Evolutionary conservation across 35 echinoderm and acorn worm species (phyloP).

Genomic region (Heliocidaris tuberculata): DNA sequence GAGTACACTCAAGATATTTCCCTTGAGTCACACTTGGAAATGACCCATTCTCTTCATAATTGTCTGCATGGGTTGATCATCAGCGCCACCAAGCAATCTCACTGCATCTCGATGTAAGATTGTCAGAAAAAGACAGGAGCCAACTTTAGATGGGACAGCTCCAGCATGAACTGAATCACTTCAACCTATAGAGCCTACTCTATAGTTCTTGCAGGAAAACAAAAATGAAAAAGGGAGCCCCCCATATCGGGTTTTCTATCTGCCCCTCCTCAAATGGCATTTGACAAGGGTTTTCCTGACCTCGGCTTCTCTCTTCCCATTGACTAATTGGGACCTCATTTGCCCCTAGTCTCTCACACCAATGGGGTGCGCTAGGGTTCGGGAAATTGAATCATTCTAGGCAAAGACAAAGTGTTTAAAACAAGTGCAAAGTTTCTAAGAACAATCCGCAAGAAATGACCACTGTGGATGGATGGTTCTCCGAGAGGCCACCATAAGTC

Average conservation of each 20-base stretch:
- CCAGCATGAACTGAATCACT: not conserved
- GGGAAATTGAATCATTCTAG: conserved; percentile 40
- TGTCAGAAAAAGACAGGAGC: not conserved
- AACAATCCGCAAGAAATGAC: not conserved
- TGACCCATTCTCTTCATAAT: not conserved
- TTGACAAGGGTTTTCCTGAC: conserved; percentile 39
- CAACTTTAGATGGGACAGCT: not conserved
- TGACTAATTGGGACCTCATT: conserved; percentile 36
- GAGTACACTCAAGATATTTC: not conserved
- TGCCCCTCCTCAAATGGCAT: conserved; percentile 32
- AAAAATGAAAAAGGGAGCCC: conserved; percentile 4
- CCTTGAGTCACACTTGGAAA: conserved; percentile 16
- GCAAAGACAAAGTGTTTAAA: not conserved
- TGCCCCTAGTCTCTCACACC: not conserved
- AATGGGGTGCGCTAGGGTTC: not conserved
- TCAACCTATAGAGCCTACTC: not conserved
- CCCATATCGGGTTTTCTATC: conserved; percentile 32
- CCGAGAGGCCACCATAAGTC: no score
- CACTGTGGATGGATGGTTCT: not conserved
- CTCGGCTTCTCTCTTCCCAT: not conserved
- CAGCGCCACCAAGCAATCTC: not conserved
- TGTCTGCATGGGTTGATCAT: conserved; percentile 1
- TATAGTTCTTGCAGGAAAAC: not conserved
- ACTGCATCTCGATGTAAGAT: not conserved
- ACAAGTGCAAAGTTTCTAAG: not conserved